A percentile compares a stretch with the other conserved stretches of the same genome.
Conservation (phyloP, 2,113 vertebrate species). For the Natator depressus region DNA sequence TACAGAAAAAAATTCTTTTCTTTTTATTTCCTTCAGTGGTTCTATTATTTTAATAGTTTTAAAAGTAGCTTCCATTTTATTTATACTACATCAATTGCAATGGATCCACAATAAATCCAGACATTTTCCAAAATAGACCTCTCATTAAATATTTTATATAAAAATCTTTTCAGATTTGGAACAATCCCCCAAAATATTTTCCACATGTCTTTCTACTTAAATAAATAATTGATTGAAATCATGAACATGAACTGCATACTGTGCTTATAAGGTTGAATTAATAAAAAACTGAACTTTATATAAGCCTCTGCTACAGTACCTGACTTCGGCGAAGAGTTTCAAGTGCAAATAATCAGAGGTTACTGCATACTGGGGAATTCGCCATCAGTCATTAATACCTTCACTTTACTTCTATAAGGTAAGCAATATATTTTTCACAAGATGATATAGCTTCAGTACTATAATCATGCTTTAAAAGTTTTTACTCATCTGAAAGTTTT, state of each 20-base stretch:
- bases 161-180: slow-evolving; percentile 62
- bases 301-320: slow-evolving; percentile 57
- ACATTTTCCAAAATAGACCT: slow-evolving; percentile 64
- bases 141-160: slow-evolving; percentile 48
- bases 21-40: slow-evolving; percentile 63
- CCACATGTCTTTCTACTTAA: slow-evolving; percentile 66
- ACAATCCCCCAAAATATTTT: slow-evolving; percentile 62
- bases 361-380: slow-evolving; percentile 45
- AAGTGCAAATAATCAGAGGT: slow-evolving; percentile 67
- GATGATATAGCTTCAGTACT: slow-evolving; percentile 30
- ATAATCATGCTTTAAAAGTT: slow-evolving; percentile 14
- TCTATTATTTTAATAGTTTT: slow-evolving; percentile 64
- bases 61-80: slow-evolving; percentile 68
- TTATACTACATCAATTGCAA: slow-evolving; percentile 55
- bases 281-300: slow-evolving; percentile 74
- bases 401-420: slow-evolving; percentile 32
- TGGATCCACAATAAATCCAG: slow-evolving; percentile 65
- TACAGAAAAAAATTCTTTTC: background rate
- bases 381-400: slow-evolving; percentile 52
- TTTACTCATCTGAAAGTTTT: slow-evolving; percentile 29
- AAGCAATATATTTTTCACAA: slow-evolving; percentile 39
- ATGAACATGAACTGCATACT: slow-evolving; percentile 50
- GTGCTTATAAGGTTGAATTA: slow-evolving; percentile 73
- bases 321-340: slow-evolving; percentile 68
- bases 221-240: slow-evolving; percentile 74